phyloP scores from a whole-genome alignment of 1,140 invertebrate species.

The Octopus bimaculoides region DNA sequence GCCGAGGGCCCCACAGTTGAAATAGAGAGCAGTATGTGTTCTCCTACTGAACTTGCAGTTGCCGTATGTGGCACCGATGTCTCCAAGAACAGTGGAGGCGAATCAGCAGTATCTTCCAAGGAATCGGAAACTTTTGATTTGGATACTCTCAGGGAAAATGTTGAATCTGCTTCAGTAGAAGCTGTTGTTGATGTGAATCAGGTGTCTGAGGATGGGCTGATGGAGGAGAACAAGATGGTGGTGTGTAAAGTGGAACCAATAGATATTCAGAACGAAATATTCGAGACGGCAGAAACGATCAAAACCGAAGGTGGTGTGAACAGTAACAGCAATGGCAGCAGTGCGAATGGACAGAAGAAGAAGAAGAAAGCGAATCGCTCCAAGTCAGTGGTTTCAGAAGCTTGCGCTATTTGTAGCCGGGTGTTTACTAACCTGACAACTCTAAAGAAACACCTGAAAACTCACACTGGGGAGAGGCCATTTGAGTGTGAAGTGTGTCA shows the following conservation, averaged over 20 bases:
- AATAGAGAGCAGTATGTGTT: neutral
- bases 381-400: constrained; percentile 6
- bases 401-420: constrained; percentile 42
- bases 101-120: neutral
- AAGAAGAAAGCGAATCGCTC: constrained; percentile 4
- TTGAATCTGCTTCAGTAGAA: neutral
- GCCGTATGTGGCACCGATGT: neutral
- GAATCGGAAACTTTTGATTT: constrained; percentile 2
- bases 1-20: constrained; percentile 2
- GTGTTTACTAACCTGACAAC: constrained; percentile 1
- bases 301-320: neutral
- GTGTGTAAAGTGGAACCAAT: neutral
- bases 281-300: neutral
- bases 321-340: neutral
- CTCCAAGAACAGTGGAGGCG: neutral
- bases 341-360: neutral
- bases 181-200: neutral
- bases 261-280: too few species aligned
- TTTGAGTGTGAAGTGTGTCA: constrained; percentile 51
- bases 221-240: neutral
- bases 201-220: neutral
- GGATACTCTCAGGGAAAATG: constrained; percentile 11
- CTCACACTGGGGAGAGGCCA: constrained; percentile 58
- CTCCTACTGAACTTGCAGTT: neutral
- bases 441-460: constrained; percentile 76